A percentile compares a stretch with the other conserved stretches of the same genome.
Conservation (phyloP, 2,888 invertebrate species). For the Drosophila phalerata region DNA sequence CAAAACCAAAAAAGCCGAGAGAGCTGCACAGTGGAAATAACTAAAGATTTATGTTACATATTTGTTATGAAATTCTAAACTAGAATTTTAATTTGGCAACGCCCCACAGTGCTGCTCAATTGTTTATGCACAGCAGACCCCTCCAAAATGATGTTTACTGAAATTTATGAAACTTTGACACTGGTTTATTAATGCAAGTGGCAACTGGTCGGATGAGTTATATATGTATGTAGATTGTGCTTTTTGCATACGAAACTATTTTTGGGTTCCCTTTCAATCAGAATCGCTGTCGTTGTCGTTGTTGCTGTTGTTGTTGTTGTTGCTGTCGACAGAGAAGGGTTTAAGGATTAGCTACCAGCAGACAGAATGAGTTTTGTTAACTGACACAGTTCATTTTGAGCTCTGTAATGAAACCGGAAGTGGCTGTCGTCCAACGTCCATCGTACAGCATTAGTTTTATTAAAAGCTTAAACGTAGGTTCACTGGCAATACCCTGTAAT, state of each 20-base stretch:
- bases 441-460: conserved; percentile 16
- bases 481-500: conserved; percentile 7
- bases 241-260: conserved; percentile 60
- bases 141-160: conserved; percentile 35
- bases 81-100: conserved; percentile 9
- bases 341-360: conserved; percentile 28
- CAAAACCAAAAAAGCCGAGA: conserved; percentile 44
- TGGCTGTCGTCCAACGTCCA: conserved; percentile 45
- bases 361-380: conserved; percentile 50
- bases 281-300: background rate
- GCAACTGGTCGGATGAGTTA: conserved; percentile 41
- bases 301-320: background rate
- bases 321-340: background rate
- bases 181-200: conserved; percentile 68
- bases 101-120: conserved; percentile 37
- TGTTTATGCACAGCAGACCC: conserved; percentile 36
- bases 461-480: background rate
- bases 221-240: conserved; percentile 29
- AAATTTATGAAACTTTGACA: conserved; percentile 72
- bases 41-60: conserved; percentile 1
- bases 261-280: conserved; percentile 16
- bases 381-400: conserved; percentile 33
- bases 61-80: background rate
- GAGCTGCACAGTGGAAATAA: conserved; percentile 35
- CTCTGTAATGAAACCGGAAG: conserved; percentile 73